Conservation (phyloP, 2,888 invertebrate genomes). For the Noctua janthe region DNA sequence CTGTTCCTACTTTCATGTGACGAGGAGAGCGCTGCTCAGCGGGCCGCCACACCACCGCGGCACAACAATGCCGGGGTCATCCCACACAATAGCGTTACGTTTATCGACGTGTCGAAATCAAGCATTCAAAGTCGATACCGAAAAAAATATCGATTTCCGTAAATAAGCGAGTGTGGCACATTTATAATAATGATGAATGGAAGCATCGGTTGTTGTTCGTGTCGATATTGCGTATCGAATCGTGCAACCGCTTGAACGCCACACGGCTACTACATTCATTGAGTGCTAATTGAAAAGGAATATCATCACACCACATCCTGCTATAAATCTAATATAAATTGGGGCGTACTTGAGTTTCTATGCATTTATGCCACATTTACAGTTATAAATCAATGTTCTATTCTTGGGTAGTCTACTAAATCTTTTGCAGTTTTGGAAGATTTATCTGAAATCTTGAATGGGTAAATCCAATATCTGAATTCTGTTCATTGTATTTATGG, state of each 20-base stretch:
- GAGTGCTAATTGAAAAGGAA: constrained; percentile 88
- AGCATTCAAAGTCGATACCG: constrained; percentile 87
- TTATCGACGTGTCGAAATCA: constrained; percentile 87
- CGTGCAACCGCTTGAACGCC: constrained; percentile 82
- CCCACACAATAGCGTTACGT: constrained; percentile 87
- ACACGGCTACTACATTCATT: constrained; percentile 81
- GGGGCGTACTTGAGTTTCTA: constrained; percentile 80
- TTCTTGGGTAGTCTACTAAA: constrained; percentile 64
- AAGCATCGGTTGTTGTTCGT: constrained; percentile 83
- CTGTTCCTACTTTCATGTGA: constrained; percentile 77
- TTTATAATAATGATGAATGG: constrained; percentile 91
- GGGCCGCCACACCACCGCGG: constrained; percentile 70
- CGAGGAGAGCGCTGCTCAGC: constrained; percentile 80
- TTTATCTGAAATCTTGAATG: constrained; percentile 61
- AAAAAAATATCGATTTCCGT: constrained; percentile 91
- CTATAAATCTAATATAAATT: constrained; percentile 87
- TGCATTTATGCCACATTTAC: constrained; percentile 69
- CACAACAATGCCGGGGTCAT: constrained; percentile 86
- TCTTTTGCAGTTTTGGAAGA: constrained; percentile 61
- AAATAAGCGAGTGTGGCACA: constrained; percentile 90
- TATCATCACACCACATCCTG: constrained; percentile 82
- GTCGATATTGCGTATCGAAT: constrained; percentile 88
- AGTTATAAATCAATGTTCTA: constrained; percentile 79
- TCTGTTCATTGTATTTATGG: constrained; percentile 50
- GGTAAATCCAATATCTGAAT: constrained; percentile 30